These are phyloP conservation scores for Cacatua alba DNA, from an alignment of 2,113 vertebrate species.

Conservation along the genomic window DNA sequence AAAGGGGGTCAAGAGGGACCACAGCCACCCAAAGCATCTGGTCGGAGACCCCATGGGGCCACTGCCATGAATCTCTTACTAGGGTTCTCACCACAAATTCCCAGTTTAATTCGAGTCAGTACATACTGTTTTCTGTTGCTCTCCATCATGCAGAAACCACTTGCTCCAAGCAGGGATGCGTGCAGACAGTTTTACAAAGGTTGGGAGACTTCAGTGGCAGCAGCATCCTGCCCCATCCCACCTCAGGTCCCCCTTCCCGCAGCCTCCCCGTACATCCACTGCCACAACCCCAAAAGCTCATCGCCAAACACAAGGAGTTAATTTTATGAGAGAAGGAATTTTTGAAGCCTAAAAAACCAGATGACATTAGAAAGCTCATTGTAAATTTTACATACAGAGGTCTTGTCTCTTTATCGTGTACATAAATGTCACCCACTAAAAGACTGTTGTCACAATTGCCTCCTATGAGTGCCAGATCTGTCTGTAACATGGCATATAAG, in stretches of 20 bases:
- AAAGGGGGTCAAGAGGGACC: not conserved
- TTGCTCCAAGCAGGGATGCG: not conserved
- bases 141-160: not conserved
- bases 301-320: not conserved
- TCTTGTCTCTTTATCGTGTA: slow-evolving; percentile 38
- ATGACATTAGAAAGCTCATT: slow-evolving; percentile 46
- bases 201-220: not conserved
- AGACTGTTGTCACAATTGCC: slow-evolving; percentile 69
- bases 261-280: accelerated
- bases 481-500: slow-evolving; percentile 2
- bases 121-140: not conserved
- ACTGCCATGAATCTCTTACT: not conserved
- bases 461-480: slow-evolving; percentile 45
- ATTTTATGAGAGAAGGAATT: not conserved
- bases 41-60: accelerated
- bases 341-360: slow-evolving; percentile 11
- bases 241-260: not conserved
- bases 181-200: not conserved
- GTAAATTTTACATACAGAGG: slow-evolving; percentile 59
- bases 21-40: accelerated
- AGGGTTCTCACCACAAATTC: slow-evolving; percentile 27
- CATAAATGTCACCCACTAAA: slow-evolving; percentile 69
- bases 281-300: not conserved
- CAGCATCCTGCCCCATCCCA: not conserved
- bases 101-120: slow-evolving; percentile 37